phyloP scores from a whole-genome alignment of 2,797 vertebrate genomes.

The Enteromius argenteus region DNA sequence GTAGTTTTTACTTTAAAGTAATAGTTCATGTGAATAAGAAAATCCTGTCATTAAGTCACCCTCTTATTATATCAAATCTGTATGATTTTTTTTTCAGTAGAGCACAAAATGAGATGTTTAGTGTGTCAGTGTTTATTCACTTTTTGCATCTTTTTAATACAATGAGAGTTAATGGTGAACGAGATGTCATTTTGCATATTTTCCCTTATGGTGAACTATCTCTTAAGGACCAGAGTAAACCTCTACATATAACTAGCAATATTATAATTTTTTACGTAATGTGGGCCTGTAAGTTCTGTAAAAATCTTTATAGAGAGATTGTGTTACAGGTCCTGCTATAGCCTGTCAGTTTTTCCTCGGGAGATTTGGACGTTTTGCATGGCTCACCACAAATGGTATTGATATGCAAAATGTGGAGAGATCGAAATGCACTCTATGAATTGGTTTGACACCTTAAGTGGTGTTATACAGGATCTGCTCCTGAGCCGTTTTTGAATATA shows the following conservation, averaged over 20 bases:
- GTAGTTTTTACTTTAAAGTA: not conserved
- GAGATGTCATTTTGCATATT: not conserved
- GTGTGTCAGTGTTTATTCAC: not conserved
- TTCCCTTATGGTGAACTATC: not conserved
- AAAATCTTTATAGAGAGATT: constrained; percentile 13
- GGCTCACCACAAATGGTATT: constrained; percentile 5
- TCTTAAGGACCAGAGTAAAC: not conserved
- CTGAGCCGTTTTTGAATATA: not conserved
- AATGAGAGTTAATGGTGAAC: not conserved
- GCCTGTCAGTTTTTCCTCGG: not conserved
- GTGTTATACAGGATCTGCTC: not conserved
- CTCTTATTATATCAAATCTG: not conserved
- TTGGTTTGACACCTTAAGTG: constrained; percentile 17
- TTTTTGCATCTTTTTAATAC: not conserved
- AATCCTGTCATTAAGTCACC: not conserved
- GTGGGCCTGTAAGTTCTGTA: not conserved
- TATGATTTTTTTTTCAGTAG: not conserved
- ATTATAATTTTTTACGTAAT: not conserved
- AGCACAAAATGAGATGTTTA: not conserved
- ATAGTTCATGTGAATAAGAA: not conserved
- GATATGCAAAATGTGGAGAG: constrained; percentile 24
- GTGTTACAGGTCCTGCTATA: constrained; percentile 35
- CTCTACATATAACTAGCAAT: not conserved
- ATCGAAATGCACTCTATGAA: constrained; percentile 15
- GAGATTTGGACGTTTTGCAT: constrained; percentile 11